A percentile compares a stretch with the other conserved stretches of the same genome.
These are phyloP conservation scores for Eulemur macaco DNA, from an alignment of 2,113 vertebrate species.

Conservation along the genomic window DNA sequence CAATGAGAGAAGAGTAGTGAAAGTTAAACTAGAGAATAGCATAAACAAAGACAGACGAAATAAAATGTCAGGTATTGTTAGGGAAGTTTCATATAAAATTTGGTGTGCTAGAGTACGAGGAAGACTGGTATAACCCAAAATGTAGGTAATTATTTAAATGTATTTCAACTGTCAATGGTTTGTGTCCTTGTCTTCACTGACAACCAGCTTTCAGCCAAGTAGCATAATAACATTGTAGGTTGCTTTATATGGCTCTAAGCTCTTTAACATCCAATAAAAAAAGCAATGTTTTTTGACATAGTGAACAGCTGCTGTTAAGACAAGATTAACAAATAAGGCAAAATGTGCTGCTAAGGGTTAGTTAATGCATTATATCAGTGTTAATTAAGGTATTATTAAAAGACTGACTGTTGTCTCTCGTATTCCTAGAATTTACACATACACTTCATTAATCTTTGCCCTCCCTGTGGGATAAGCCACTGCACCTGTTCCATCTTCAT, in stretches of 20 bases:
- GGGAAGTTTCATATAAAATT: background rate
- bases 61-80: background rate
- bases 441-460: conserved; percentile 67
- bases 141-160: background rate
- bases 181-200: background rate
- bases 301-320: conserved; percentile 50
- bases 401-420: background rate
- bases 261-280: background rate
- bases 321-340: conserved; percentile 45
- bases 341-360: conserved; percentile 50
- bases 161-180: background rate
- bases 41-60: background rate
- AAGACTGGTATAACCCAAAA: background rate
- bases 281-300: background rate
- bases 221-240: background rate
- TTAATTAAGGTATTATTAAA: conserved; percentile 68
- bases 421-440: conserved; percentile 58
- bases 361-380: conserved; percentile 58
- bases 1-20: background rate
- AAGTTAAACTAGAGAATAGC: background rate
- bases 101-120: background rate
- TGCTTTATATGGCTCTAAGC: background rate
- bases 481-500: conserved; percentile 60
- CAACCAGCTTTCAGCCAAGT: background rate
- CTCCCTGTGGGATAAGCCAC: conserved; percentile 45